Base-by-base conservation (phyloP, 2,888 invertebrate genomes). In the Andrena dorsata region DNA sequence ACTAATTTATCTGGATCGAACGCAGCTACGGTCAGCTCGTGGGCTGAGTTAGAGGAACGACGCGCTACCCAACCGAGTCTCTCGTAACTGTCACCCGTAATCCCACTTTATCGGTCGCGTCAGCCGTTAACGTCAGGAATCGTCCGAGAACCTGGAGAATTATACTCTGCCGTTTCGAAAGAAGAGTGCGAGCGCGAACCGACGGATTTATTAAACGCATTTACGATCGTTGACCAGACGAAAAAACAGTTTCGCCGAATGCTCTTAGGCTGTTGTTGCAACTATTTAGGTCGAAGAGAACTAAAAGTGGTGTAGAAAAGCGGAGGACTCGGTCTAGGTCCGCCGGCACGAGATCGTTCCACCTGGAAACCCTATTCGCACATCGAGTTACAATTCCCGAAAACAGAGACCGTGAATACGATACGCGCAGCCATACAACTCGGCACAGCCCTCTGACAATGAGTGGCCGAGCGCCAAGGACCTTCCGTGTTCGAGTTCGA, bases 301-400 rank as follows among this genome's bases (percentile, higher is more conserved):
- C 13, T 23, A 10, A 7, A 66, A 32, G 10, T 5, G 6, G 32
- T n/a, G 3, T 41, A 51, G 20, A 63, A 53, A 63, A 72, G 23
- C 20, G 4, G 56, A 47, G 28, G 20, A 41, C 0, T n/a, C 20
- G 69, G 30, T 70, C 26, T 51, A 35, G 79, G 41, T 63, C 13
- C 26, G 56, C 35, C 26, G 68, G 79, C 68, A 65, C 72, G 68
- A 80, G 85, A 88, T 85, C 85, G 84, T 88, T 83, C 82, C 70
- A 88, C 80, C 88, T 90, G 86, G 93, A 93, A 93, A 93, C 88
- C 88, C 91, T 92, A 92, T 89, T 88, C 87, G 87, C 86, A 92
- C 91, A 90, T 90, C 91, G 86, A 93, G 89, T 91, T 92, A 93
- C 92, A 90, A 92, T 93, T 93, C 91, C 90, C 92, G 91, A 93